A percentile compares a stretch with the other conserved stretches of the same genome.
These are phyloP conservation scores for Gibbula magus DNA, from an alignment of 2,888 invertebrate species.

Conservation along the genomic window DNA sequence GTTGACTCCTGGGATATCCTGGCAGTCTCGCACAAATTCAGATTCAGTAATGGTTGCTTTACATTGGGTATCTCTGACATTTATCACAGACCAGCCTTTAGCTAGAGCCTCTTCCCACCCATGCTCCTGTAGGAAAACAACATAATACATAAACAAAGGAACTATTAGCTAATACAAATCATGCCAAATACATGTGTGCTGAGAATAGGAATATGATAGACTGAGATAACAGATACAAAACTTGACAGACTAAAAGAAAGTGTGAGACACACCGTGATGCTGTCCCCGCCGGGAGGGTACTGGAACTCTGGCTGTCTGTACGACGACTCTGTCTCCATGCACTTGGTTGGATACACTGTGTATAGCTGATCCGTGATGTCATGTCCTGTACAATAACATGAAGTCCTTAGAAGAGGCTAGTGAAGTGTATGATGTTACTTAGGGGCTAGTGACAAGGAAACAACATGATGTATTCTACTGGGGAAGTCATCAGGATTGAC, in stretches of 20 bases:
- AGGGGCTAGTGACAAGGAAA: no score
- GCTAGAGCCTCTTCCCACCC: constrained; percentile 10
- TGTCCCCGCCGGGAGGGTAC: constrained; percentile 32
- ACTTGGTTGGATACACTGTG: constrained; percentile 49
- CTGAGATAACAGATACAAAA: neutral
- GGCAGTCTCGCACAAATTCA: neutral
- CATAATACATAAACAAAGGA: neutral
- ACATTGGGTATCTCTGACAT: constrained; percentile 19
- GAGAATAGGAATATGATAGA: no score
- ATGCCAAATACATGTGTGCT: no score
- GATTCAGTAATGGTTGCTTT: neutral
- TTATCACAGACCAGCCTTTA: neutral
- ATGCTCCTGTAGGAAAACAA: neutral
- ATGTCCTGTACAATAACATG: constrained; percentile 34
- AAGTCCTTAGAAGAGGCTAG: no score
- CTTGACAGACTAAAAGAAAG: neutral
- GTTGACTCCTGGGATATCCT: constrained; percentile 29
- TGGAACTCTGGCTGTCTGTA: constrained; percentile 43
- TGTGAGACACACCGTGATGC: neutral
- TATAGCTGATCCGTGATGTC: constrained; percentile 44
- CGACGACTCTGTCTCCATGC: constrained; percentile 25
- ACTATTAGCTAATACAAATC: no score
- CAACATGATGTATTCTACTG: no score
- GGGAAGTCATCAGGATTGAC: no score
- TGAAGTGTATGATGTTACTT: no score